Conservation (phyloP, 2,113 vertebrate genomes). For the Herpetotheres cachinnans region DNA sequence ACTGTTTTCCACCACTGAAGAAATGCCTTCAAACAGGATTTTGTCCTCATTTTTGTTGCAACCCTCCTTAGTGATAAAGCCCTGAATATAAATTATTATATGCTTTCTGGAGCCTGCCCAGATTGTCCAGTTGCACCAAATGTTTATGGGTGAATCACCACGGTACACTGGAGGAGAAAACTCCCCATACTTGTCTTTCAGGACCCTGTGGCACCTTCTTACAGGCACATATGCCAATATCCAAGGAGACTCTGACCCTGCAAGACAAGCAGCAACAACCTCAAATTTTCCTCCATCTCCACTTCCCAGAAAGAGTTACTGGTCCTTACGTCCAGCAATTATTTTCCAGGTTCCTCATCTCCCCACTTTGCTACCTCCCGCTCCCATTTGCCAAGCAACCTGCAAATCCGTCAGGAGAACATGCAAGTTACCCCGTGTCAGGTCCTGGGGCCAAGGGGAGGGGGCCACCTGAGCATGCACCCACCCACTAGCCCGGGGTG, state of each 20-base stretch:
- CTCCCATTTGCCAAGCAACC: rapidly evolving
- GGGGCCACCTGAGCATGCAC: neutral
- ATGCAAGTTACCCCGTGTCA: rapidly evolving
- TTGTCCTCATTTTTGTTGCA: constrained; percentile 44
- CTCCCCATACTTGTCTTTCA: constrained; percentile 64
- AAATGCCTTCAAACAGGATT: constrained; percentile 39
- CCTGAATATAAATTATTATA: constrained; percentile 32
- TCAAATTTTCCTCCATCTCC: neutral
- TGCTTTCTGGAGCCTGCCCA: constrained; percentile 37
- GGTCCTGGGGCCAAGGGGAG: neutral
- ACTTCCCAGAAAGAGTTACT: neutral
- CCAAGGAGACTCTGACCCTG: constrained; percentile 23
- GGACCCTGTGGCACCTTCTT: constrained; percentile 75
- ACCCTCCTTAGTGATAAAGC: neutral
- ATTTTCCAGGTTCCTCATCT: neutral
- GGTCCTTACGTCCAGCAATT: neutral
- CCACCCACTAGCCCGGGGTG: neutral
- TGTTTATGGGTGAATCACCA: constrained; percentile 25
- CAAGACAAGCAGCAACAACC: neutral
- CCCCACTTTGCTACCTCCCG: neutral
- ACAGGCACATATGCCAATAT: constrained; percentile 70
- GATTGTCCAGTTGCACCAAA: constrained; percentile 84
- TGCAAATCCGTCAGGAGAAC: neutral
- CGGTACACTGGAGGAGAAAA: constrained; percentile 76
- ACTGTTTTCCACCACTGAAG: neutral